Percentiles rank a stretch among this genome's conserved stretches.
Evolutionary conservation across 2,888 invertebrate species (phyloP).

Genomic region (Diarsia brunnea): DNA sequence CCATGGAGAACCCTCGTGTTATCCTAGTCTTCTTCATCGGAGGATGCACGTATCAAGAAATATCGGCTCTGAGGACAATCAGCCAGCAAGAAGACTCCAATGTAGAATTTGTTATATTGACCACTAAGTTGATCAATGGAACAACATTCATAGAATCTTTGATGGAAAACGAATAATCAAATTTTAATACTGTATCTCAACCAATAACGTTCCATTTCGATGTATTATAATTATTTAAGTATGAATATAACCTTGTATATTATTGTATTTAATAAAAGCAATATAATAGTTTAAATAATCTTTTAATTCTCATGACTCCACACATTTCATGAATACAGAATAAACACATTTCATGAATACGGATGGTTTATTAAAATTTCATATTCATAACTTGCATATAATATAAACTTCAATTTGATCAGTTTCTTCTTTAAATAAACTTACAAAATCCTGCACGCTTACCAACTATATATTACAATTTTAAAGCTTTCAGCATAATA

Average conservation of each 20-base stretch:
- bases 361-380: conserved; percentile 88
- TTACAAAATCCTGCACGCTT: conserved; percentile 89
- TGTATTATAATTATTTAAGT: conserved; percentile 13
- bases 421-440: conserved; percentile 86
- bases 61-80: conserved; percentile 94
- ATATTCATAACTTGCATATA: conserved; percentile 89
- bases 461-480: conserved; percentile 89
- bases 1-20: conserved; percentile 92
- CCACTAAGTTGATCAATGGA: conserved; percentile 98
- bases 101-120: conserved; percentile 97
- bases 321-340: conserved; percentile 72
- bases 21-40: conserved; percentile 98
- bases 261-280: conserved; percentile 67
- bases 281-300: conserved; percentile 70
- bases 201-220: conserved; percentile 35
- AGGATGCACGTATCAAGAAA: conserved; percentile 99
- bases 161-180: conserved; percentile 88
- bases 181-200: conserved; percentile 13
- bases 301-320: conserved; percentile 75
- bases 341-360: conserved; percentile 73
- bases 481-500: conserved; percentile 90
- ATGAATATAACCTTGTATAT: conserved; percentile 40
- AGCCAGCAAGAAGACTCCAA: conserved; percentile 95
- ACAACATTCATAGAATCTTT: conserved; percentile 95
- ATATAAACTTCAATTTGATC: conserved; percentile 89